Base-by-base conservation (phyloP, 2,797 vertebrate genomes). In the Pogonophryne albipinna region DNA sequence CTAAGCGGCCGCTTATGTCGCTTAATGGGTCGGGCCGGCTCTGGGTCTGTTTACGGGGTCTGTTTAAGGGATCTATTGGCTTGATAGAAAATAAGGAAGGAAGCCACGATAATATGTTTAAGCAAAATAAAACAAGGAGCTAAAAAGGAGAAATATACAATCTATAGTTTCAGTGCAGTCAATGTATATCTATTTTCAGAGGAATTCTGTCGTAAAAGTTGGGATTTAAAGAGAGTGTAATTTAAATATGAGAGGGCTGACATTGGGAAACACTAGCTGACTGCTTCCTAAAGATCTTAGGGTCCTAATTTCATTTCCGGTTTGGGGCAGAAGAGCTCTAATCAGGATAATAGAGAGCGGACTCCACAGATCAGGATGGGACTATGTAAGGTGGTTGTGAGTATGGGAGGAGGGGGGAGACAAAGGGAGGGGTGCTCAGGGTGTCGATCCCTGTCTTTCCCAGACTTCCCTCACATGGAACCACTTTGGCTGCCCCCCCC, bases 381-480 rank as follows among this genome's bases (percentile, higher is more conserved):
- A 55, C 6, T 59, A 31, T 68, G 58, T 64, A 47, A 60, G 76
- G 66, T 61, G 57, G 60, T 71, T 62, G 57, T 51, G 56, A 64
- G 59, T 19, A 0, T 2, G 10, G 15, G 20, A 49, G n/a, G n/a
- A 16, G 52, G 47, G 23, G 23, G n/a, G 73, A 34, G 15, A 4
- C 10, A 44, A 14, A 31, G 47, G 11, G 8, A 10, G 31, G 17
- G 41, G 51, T 63, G 27, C 63, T 70, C 65, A 60, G 61, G 84
- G 88, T 88, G 84, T 91, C 34, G 46, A 82, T 85, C 84, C 74
- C 61, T 13, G 63, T 87, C 79, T 82, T 88, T 90, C 85, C 90
- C 90, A 93, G 83, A 89, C 89, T 77, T 78, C 52, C 67, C 80
- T 93, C 95, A 95, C 93, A 94, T 95, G 94, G 94, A 95, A 95